phyloP scores from a whole-genome alignment of 2,797 vertebrate species.

The Meda fulgida region DNA sequence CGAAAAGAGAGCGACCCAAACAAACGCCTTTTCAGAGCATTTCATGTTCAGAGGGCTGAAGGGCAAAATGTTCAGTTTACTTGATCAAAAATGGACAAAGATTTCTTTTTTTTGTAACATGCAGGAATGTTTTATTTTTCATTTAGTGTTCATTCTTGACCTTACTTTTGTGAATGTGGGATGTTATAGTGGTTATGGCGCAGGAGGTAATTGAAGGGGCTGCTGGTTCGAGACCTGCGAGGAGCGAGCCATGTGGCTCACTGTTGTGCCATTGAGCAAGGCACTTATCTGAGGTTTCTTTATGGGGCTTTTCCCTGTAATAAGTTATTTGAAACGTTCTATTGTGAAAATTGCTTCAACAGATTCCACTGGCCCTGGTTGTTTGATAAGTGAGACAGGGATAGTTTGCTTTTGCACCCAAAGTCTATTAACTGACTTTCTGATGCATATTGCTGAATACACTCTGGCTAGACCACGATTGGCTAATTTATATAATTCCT shows the following conservation, averaged over 20 bases:
- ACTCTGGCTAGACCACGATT: not conserved
- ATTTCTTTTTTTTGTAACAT: not conserved
- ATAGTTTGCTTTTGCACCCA: not conserved
- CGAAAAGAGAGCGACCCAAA: constrained; percentile 29
- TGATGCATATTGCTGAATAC: not conserved
- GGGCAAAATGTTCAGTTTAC: not conserved
- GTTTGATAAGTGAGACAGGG: not conserved
- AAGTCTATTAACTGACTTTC: not conserved
- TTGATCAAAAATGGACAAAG: not conserved
- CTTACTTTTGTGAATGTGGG: not conserved
- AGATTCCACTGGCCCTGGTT: not conserved
- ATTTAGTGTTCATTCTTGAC: not conserved
- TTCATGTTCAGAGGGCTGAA: constrained; percentile 12
- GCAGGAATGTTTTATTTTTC: not conserved
- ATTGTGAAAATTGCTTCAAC: not conserved
- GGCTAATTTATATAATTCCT: not conserved
- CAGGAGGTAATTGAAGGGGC: constrained; percentile 11
- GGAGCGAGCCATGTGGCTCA: not conserved
- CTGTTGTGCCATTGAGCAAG: not conserved
- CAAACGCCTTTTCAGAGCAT: constrained; percentile 11
- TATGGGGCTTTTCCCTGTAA: constrained; percentile 1
- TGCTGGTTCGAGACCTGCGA: not conserved
- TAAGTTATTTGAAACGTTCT: not conserved
- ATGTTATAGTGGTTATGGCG: not conserved
- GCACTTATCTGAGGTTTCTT: not conserved